These are phyloP conservation scores for Eupithecia pulchellata DNA, from an alignment of 2,888 invertebrate species.

Conservation along the genomic window DNA sequence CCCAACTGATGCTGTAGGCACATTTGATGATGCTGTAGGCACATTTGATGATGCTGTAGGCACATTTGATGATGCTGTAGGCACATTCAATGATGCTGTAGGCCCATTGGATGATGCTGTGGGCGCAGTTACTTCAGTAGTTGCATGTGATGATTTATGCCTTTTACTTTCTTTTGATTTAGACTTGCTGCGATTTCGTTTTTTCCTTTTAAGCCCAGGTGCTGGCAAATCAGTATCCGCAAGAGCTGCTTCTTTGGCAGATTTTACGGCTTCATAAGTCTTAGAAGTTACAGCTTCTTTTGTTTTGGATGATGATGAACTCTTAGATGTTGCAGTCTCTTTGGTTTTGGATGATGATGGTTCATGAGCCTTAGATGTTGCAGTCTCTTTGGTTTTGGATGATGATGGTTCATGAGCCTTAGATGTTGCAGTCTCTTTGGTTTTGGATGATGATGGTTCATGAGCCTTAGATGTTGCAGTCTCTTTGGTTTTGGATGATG, in stretches of 20 bases:
- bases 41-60: background rate
- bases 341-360: background rate
- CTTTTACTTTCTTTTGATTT: slow-evolving; percentile 3
- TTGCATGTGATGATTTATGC: background rate
- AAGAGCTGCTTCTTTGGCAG: background rate
- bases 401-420: background rate
- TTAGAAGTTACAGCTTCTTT: background rate
- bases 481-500: background rate
- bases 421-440: background rate
- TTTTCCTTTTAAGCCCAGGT: background rate
- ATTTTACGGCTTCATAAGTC: background rate
- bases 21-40: background rate
- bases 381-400: slow-evolving; percentile 1
- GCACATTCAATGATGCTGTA: background rate
- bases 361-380: background rate
- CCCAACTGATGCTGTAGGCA: background rate
- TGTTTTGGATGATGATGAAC: background rate
- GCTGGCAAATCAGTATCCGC: background rate
- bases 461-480: background rate
- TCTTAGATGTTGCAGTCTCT: background rate
- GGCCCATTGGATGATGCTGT: background rate
- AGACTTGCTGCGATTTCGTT: slow-evolving; percentile 5
- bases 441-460: background rate
- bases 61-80: background rate
- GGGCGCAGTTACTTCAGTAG: background rate